A percentile compares a stretch with the other conserved stretches of the same genome.
phyloP scores from a whole-genome alignment of 2,888 invertebrate genomes.

The Protophormia terraenovae region DNA sequence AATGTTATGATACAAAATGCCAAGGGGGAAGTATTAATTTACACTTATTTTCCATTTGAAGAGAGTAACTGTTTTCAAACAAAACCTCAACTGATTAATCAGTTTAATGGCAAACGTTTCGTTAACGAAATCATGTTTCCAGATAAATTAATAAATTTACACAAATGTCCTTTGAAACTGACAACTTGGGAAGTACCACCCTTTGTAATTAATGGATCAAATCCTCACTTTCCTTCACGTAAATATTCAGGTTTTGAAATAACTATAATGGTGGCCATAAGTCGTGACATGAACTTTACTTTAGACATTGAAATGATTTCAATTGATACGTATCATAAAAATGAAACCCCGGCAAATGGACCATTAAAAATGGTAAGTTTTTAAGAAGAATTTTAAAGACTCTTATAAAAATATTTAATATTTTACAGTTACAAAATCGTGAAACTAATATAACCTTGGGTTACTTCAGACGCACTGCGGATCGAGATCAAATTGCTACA shows the following conservation, averaged over 20 bases:
- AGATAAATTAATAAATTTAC: constrained; percentile 71
- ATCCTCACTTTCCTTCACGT: not conserved
- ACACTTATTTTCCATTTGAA: constrained; percentile 74
- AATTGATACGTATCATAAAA: constrained; percentile 1
- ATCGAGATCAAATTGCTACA: constrained; percentile 56
- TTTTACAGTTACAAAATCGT: not conserved
- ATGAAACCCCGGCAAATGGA: not conserved
- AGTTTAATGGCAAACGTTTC: constrained; percentile 68
- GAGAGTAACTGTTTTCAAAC: constrained; percentile 65
- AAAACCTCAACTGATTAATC: constrained; percentile 69
- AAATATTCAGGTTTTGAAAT: constrained; percentile 68
- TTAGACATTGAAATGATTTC: constrained; percentile 51
- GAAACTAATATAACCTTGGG: constrained; percentile 71
- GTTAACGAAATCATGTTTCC: constrained; percentile 70
- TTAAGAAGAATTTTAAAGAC: not conserved
- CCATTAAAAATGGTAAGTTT: not conserved
- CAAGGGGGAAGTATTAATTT: constrained; percentile 72
- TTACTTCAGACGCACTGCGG: constrained; percentile 66
- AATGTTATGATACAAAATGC: constrained; percentile 73
- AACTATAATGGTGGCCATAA: constrained; percentile 66
- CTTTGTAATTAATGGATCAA: not conserved
- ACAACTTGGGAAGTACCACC: constrained; percentile 63
- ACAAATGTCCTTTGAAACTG: constrained; percentile 65
- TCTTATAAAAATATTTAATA: not conserved
- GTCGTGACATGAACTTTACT: constrained; percentile 71